These are phyloP conservation scores for Lophius americanus DNA, from an alignment of 2,797 vertebrate genomes.

Conservation along the genomic window DNA sequence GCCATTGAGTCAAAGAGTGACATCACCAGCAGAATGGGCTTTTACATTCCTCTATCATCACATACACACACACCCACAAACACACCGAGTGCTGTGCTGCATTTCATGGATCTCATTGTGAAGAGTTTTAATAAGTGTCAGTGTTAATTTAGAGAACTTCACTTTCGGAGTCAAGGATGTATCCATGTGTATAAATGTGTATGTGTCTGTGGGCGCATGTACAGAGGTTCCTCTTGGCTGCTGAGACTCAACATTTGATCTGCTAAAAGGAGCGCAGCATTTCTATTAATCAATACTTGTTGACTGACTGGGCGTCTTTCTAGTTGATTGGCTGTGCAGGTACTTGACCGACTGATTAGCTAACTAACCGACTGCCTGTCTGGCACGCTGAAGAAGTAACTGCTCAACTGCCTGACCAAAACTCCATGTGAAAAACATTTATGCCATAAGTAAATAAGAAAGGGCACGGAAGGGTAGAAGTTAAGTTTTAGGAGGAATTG, in stretches of 20 bases:
- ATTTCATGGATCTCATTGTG: constrained; percentile 70
- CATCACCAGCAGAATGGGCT: constrained; percentile 70
- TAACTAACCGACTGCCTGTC: constrained; percentile 39
- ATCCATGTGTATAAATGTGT: constrained; percentile 86
- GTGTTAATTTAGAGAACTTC: constrained; percentile 95
- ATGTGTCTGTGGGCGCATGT: constrained; percentile 78
- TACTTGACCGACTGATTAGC: constrained; percentile 56
- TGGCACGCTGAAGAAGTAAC: constrained; percentile 32
- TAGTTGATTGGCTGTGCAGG: constrained; percentile 82
- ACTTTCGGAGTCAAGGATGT: constrained; percentile 78
- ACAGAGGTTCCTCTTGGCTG: constrained; percentile 85
- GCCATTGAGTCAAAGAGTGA: constrained; percentile 32
- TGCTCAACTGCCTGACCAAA: constrained; percentile 82
- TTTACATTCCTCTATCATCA: constrained; percentile 21
- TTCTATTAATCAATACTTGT: constrained; percentile 99
- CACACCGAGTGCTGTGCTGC: constrained; percentile 23
- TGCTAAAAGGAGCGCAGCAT: constrained; percentile 98
- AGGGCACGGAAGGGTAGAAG: constrained; percentile 14
- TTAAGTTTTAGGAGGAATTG: neutral
- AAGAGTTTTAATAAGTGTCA: constrained; percentile 90
- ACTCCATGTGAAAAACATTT: constrained; percentile 52
- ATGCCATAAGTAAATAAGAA: constrained; percentile 27
- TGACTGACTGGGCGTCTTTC: constrained; percentile 89
- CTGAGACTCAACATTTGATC: constrained; percentile 96
- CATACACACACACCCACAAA: constrained; percentile 14